These are phyloP conservation scores for Daktulosphaira vitifoliae DNA, from an alignment of 1,140 invertebrate species.

Conservation along the genomic window DNA sequence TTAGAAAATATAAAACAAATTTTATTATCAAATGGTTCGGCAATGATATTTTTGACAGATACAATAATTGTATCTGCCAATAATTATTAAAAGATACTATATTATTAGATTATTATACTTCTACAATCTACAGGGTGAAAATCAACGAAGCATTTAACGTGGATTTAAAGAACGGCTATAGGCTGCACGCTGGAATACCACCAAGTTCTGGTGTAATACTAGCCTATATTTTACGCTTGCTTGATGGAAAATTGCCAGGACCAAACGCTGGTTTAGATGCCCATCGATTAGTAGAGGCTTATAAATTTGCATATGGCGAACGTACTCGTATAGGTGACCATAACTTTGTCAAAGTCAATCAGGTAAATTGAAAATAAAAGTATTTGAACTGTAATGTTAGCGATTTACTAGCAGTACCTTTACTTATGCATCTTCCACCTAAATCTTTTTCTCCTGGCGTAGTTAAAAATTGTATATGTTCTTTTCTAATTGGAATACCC, in stretches of 20 bases:
- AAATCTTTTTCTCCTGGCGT: too few relatives aligned
- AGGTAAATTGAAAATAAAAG: slow-evolving; percentile 34
- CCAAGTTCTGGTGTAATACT: slow-evolving; percentile 75
- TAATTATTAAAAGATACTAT: too few relatives aligned
- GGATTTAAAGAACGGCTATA: slow-evolving; percentile 50
- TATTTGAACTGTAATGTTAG: too few relatives aligned
- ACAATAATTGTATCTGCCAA: too few relatives aligned
- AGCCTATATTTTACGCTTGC: slow-evolving; percentile 72
- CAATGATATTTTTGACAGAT: too few relatives aligned
- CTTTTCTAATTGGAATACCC: too few relatives aligned
- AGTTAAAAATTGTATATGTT: too few relatives aligned
- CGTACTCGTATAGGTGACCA: slow-evolving; percentile 79
- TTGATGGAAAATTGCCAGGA: slow-evolving; percentile 54
- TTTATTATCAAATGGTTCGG: too few relatives aligned
- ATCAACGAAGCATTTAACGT: slow-evolving; percentile 54
- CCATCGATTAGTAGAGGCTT: slow-evolving; percentile 80
- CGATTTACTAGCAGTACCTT: too few relatives aligned
- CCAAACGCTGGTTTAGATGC: slow-evolving; percentile 47
- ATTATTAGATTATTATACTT: too few relatives aligned
- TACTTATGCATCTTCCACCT: too few relatives aligned
- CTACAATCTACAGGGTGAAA: slow-evolving; percentile 50
- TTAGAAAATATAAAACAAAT: too few relatives aligned
- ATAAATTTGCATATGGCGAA: slow-evolving; percentile 88
- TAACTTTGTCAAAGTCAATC: slow-evolving; percentile 43
- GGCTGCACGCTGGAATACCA: slow-evolving; percentile 62